Evolutionary conservation across 2,888 invertebrate genomes (phyloP), one percentile per base, ranked within the genome.

Genomic region (Sclerodermus sp.): DNA sequence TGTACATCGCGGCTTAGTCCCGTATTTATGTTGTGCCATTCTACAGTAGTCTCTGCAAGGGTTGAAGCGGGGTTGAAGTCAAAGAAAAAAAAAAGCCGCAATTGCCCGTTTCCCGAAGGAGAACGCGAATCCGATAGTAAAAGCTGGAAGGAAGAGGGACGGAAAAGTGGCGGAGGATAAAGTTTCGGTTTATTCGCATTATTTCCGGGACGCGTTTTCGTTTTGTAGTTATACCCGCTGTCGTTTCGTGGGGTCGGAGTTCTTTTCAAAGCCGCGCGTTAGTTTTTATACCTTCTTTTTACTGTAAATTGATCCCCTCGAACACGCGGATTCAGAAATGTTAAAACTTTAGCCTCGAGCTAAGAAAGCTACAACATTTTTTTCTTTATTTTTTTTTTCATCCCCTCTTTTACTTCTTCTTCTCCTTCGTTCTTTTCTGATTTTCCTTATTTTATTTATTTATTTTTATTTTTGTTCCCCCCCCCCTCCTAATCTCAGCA

Each of bases 251-350:
- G 4, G 23, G 23, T 55, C 52, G 31, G 43, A 49, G 36, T 52
- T 49, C 45, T 23, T 47, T 58, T 53, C 42, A 57, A 54, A 56
- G 54, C 50, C 49, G 42, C 42, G 16, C 31, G 13, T 29, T 29
- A 23, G 37, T 36, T 52, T 37, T 60, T 57, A 61, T 55, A 49
- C 49, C 57, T 65, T 57, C 56, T 57, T 64, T 67, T 68, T 65
- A 67, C 64, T 64, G 68, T 67, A 64, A 65, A 67, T 67, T 66
- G 67, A 57, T 51, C 32, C 38, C 43, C 10, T 3, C 23, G 8
- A 23, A 23, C 23, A 23, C 8, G 4, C 23, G 8, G 23, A 23
- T 23, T 8, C 23, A 8, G 23, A 23, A 5, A 23, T 8, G 23
- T 5, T 8, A 23, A 23, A 8, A 23, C 4, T 8, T 3, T 5